phyloP scores from a whole-genome alignment of 2,113 vertebrate genomes.

The Syngnathus scovelli region DNA sequence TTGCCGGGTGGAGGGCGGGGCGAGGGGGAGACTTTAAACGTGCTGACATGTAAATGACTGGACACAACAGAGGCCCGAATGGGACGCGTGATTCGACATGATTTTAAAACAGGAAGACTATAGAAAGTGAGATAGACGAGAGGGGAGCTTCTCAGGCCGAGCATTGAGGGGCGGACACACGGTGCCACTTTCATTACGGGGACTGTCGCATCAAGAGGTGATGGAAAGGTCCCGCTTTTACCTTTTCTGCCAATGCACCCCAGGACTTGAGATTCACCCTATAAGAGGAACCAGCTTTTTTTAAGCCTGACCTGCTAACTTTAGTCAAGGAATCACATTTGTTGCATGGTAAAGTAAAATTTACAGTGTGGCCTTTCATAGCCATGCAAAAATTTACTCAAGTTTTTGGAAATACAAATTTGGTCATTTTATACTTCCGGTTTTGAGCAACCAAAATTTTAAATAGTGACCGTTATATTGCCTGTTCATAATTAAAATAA shows the following conservation, averaged over 20 bases:
- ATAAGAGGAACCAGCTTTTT: conserved; percentile 40
- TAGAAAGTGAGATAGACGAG: conserved; percentile 58
- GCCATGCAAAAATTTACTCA: background rate
- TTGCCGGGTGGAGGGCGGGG: conserved; percentile 21
- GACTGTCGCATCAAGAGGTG: conserved; percentile 66
- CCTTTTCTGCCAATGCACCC: conserved; percentile 34
- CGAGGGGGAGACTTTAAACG: conserved; percentile 35
- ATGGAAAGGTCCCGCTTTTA: conserved; percentile 43
- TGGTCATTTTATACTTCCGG: background rate
- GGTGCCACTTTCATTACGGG: conserved; percentile 73
- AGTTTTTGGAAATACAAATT: background rate
- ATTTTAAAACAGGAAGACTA: conserved; percentile 67
- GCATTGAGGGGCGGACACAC: conserved; percentile 69
- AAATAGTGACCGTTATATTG: too few relatives aligned
- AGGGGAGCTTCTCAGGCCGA: conserved; percentile 66
- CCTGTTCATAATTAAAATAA: too few relatives aligned
- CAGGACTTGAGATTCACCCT: conserved; percentile 41
- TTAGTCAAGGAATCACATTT: conserved; percentile 49
- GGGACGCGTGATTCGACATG: conserved; percentile 69
- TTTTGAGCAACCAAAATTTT: background rate
- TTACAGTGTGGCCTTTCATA: background rate
- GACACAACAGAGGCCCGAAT: conserved; percentile 61
- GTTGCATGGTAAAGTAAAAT: background rate
- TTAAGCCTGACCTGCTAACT: conserved; percentile 48
- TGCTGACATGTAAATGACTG: conserved; percentile 57